These are phyloP conservation scores for Otus sunia DNA, from an alignment of 2,113 vertebrate genomes.

Conservation along the genomic window DNA sequence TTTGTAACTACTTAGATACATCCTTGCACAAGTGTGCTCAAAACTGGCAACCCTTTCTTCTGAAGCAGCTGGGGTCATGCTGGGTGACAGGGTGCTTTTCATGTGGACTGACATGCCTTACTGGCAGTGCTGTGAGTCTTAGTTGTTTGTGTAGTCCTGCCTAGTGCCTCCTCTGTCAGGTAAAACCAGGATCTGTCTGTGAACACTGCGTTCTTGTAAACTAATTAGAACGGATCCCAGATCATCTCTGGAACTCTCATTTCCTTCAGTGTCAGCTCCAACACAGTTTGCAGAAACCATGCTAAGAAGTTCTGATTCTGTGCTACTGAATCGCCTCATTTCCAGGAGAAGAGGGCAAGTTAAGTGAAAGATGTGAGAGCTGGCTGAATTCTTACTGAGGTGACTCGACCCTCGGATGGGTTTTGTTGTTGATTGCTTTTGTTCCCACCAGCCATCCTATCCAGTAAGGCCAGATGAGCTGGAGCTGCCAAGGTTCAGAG, in stretches of 20 bases:
- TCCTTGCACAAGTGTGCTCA: background rate
- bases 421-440: background rate
- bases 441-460: background rate
- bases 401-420: background rate
- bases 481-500: background rate
- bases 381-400: background rate
- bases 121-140: background rate
- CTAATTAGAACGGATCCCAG: background rate
- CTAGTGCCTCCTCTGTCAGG: background rate
- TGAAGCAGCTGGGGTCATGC: background rate
- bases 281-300: background rate
- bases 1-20: background rate
- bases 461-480: background rate
- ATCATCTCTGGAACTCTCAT: background rate
- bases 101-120: background rate
- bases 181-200: background rate
- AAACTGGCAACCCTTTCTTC: background rate
- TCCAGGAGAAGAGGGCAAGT: background rate
- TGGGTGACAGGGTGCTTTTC: background rate
- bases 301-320: background rate
- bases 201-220: background rate
- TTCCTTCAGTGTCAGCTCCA: background rate
- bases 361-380: background rate
- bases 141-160: background rate
- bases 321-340: background rate